Conservation (phyloP, 2,888 invertebrate species). For the Tanaodytes sp. region DNA sequence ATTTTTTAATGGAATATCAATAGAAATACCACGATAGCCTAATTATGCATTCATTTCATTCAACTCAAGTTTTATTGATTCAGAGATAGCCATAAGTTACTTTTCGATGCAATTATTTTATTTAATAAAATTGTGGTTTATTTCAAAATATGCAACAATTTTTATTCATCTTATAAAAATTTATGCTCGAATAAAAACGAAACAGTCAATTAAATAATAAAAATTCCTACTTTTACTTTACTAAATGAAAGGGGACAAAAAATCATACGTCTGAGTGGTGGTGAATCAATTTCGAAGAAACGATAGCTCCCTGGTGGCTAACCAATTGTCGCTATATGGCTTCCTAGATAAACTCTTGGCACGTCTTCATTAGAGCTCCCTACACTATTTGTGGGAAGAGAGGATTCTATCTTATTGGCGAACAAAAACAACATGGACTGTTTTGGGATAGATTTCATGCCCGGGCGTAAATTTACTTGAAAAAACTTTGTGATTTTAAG, state of each 20-base stretch:
- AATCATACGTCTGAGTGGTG: slow-evolving; percentile 45
- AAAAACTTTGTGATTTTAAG: neutral
- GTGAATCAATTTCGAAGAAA: slow-evolving; percentile 56
- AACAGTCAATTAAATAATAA: slow-evolving; percentile 17
- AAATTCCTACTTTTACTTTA: slow-evolving; percentile 20
- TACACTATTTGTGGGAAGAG: slow-evolving; percentile 62
- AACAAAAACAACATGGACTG: slow-evolving; percentile 63
- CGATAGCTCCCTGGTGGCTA: slow-evolving; percentile 64
- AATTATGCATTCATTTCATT: too few relatives aligned
- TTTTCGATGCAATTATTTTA: too few relatives aligned
- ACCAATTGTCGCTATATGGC: slow-evolving; percentile 62
- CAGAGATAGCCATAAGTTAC: too few relatives aligned
- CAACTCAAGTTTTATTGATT: too few relatives aligned
- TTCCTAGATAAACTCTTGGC: slow-evolving; percentile 62
- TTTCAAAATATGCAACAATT: too few relatives aligned
- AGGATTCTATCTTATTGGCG: slow-evolving; percentile 63
- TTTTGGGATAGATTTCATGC: slow-evolving; percentile 6
- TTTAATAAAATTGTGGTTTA: too few relatives aligned
- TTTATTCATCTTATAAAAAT: too few relatives aligned
- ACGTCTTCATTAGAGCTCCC: slow-evolving; percentile 71
- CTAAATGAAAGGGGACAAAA: slow-evolving; percentile 10
- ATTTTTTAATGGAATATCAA: too few relatives aligned
- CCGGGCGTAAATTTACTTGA: slow-evolving; percentile 1
- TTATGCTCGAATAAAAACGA: too few relatives aligned
- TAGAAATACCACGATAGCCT: too few relatives aligned